Conservation (phyloP, 1,140 invertebrate genomes). For the Sipha flava region DNA sequence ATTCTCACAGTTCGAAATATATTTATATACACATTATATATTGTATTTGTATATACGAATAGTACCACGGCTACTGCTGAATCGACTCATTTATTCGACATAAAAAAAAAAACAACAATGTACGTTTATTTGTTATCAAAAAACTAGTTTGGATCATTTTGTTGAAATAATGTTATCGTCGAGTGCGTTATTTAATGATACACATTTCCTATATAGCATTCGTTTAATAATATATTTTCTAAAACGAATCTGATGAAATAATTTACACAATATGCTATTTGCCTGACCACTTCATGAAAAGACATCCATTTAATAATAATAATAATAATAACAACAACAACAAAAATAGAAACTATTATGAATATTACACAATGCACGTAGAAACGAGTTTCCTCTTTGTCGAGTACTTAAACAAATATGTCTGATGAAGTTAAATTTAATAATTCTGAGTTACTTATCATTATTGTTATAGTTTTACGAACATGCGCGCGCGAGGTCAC, state of each 20-base stretch:
- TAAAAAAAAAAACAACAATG: background rate
- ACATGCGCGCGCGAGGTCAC: background rate
- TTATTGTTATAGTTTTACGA: background rate
- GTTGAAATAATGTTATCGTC: background rate
- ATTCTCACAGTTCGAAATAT: no score
- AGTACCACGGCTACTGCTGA: no score
- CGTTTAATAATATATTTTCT: background rate
- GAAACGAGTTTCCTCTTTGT: conserved; percentile 12
- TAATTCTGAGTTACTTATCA: background rate
- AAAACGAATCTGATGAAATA: conserved; percentile 22
- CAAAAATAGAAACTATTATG: conserved; percentile 2
- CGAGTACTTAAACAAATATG: conserved; percentile 19
- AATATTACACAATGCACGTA: background rate
- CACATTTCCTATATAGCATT: background rate
- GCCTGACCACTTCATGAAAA: conserved; percentile 4
- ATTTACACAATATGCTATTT: conserved; percentile 16
- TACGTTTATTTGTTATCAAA: background rate
- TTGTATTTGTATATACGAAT: background rate
- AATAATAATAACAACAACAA: background rate
- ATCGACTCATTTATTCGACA: background rate
- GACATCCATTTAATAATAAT: background rate
- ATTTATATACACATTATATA: no score
- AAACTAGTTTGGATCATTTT: background rate
- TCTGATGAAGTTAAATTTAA: conserved; percentile 1
- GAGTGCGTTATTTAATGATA: background rate